Conservation (phyloP, 2,113 vertebrate species). For the Actinemys pallida region DNA sequence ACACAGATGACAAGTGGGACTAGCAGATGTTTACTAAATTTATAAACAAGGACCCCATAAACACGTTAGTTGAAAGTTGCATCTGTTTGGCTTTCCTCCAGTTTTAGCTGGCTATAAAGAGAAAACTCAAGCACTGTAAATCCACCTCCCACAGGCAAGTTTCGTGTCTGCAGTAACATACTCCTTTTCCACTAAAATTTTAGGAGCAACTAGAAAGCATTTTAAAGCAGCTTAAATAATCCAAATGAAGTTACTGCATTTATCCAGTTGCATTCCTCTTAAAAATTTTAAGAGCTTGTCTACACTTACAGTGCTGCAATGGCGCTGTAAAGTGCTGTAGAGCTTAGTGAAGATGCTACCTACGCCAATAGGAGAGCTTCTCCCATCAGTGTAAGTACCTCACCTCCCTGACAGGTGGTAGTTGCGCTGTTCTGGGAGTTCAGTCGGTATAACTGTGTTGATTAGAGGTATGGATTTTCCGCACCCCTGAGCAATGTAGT, state of each 20-base stretch:
- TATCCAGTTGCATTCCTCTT: background rate
- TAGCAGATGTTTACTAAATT: background rate
- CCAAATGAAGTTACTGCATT: background rate
- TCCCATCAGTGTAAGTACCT: too few relatives aligned
- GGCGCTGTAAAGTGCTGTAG: too few relatives aligned
- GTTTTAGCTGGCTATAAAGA: background rate
- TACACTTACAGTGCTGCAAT: background rate
- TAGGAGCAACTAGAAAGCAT: background rate
- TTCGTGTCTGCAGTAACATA: background rate
- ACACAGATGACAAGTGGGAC: background rate
- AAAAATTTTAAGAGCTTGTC: background rate
- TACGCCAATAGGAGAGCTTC: too few relatives aligned
- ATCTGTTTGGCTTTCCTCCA: background rate
- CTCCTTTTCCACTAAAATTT: background rate
- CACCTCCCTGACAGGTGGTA: too few relatives aligned
- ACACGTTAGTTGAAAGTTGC: background rate
- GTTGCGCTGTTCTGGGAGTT: too few relatives aligned
- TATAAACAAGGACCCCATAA: background rate
- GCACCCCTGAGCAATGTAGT: too few relatives aligned
- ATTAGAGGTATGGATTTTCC: too few relatives aligned
- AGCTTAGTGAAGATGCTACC: too few relatives aligned
- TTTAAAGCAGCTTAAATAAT: background rate
- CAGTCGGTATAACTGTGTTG: too few relatives aligned
- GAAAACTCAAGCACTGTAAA: background rate
- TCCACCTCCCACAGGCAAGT: background rate